Conservation (phyloP, 2,888 invertebrate genomes). For the Drosophila phalerata region DNA sequence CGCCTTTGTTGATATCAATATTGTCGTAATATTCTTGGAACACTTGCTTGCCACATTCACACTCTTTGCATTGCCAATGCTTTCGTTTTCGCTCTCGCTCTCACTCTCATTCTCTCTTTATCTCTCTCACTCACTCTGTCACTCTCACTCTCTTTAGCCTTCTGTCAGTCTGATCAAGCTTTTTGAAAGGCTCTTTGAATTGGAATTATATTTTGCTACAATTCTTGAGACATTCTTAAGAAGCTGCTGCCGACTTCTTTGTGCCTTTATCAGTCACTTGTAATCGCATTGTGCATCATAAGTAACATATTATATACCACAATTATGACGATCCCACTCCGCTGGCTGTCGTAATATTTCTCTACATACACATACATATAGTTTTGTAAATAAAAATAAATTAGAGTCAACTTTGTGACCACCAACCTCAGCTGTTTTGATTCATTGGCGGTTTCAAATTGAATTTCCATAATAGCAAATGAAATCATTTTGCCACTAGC, state of each 20-base stretch:
- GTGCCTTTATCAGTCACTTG: slow-evolving; percentile 51
- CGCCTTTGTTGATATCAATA: slow-evolving; percentile 47
- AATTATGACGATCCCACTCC: slow-evolving; percentile 14
- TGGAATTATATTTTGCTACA: slow-evolving; percentile 13
- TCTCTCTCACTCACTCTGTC: neutral
- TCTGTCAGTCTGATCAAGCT: slow-evolving; percentile 2
- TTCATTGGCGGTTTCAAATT: slow-evolving; percentile 13
- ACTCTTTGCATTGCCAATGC: slow-evolving; percentile 56
- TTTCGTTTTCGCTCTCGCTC: slow-evolving; percentile 15
- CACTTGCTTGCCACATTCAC: slow-evolving; percentile 62
- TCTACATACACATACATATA: neutral
- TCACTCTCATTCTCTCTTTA: slow-evolving; percentile 13
- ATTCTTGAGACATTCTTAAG: slow-evolving; percentile 19
- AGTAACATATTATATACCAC: slow-evolving; percentile 1
- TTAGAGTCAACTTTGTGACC: slow-evolving; percentile 39
- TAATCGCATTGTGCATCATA: slow-evolving; percentile 48
- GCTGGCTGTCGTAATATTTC: neutral
- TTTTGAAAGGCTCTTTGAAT: slow-evolving; percentile 25
- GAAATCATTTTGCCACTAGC: neutral
- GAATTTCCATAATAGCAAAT: slow-evolving; percentile 11
- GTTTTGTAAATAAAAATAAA: slow-evolving; percentile 13
- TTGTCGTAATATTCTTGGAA: slow-evolving; percentile 63
- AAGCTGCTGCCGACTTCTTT: slow-evolving; percentile 39
- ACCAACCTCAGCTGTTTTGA: slow-evolving; percentile 31
- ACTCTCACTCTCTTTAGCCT: neutral